These are phyloP conservation scores for Lophura nycthemera DNA, from an alignment of 2,113 vertebrate genomes.

Conservation along the genomic window DNA sequence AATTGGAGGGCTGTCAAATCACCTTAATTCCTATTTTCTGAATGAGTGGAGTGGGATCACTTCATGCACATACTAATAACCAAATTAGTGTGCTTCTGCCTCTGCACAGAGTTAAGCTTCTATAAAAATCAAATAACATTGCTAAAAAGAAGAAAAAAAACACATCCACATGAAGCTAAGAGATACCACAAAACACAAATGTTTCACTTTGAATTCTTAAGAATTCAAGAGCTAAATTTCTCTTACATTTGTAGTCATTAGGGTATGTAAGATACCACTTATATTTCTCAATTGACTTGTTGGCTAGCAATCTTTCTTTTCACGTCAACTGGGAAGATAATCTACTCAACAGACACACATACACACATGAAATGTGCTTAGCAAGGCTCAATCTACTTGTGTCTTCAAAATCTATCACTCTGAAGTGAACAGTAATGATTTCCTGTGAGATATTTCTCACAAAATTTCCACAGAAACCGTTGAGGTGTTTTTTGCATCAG, in stretches of 20 bases:
- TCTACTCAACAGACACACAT: not conserved
- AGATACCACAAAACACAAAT: not conserved
- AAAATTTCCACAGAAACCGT: not conserved
- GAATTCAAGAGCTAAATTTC: not conserved
- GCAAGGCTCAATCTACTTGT: fast-evolving
- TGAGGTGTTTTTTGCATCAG: not conserved
- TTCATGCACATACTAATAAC: slow-evolving; percentile 78
- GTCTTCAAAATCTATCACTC: not conserved
- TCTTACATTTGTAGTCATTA: not conserved
- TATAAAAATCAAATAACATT: slow-evolving; percentile 14
- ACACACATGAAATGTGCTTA: fast-evolving
- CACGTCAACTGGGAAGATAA: not conserved
- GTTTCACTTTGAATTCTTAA: not conserved
- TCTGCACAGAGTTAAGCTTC: slow-evolving; percentile 9
- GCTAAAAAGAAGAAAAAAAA: not conserved
- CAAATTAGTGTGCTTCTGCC: slow-evolving; percentile 77
- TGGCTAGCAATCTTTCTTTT: not conserved
- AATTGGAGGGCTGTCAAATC: slow-evolving; percentile 84
- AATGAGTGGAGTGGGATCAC: slow-evolving; percentile 70
- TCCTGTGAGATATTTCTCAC: not conserved
- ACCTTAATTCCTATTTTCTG: slow-evolving; percentile 80
- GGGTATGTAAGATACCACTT: not conserved
- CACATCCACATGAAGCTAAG: not conserved
- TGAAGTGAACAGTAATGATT: not conserved
- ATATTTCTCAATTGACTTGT: not conserved